These are phyloP conservation scores for Oncopodura yosiiana DNA, from an alignment of 1,140 invertebrate species.

Conservation along the genomic window DNA sequence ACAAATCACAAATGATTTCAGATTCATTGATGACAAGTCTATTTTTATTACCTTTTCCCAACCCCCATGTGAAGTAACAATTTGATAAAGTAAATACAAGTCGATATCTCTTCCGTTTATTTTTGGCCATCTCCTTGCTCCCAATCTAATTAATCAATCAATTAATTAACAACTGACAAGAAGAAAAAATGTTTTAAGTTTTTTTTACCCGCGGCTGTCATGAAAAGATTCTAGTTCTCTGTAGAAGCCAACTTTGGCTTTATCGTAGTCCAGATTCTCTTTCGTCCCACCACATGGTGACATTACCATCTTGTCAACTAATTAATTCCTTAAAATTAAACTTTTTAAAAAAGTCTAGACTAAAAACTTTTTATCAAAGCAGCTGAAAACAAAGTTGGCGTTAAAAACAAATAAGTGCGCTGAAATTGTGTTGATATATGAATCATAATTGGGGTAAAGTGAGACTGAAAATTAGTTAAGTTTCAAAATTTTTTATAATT, in stretches of 20 bases:
- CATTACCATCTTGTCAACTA: no score
- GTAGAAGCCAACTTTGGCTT: constrained; percentile 51
- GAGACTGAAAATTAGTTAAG: no score
- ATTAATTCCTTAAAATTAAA: no score
- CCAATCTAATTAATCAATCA: not conserved
- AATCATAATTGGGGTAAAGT: no score
- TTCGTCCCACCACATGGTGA: no score
- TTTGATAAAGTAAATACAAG: constrained; percentile 75
- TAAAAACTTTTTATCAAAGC: no score
- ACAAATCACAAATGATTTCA: not conserved
- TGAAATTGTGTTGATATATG: no score
- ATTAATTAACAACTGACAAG: constrained; percentile 7
- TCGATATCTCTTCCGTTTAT: constrained; percentile 82
- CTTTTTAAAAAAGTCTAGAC: no score
- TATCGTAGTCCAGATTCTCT: constrained; percentile 22
- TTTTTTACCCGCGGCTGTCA: constrained; percentile 68
- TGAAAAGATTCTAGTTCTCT: constrained; percentile 72
- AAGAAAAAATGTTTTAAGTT: no score
- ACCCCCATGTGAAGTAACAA: constrained; percentile 82
- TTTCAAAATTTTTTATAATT: not conserved
- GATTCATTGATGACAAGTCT: not conserved
- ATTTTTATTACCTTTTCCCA: constrained; percentile 75
- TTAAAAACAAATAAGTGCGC: no score
- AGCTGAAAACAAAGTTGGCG: no score
- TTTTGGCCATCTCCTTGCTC: constrained; percentile 43